Conservation (phyloP, 2,797 vertebrate species). For the Gobionotothen gibberifrons region DNA sequence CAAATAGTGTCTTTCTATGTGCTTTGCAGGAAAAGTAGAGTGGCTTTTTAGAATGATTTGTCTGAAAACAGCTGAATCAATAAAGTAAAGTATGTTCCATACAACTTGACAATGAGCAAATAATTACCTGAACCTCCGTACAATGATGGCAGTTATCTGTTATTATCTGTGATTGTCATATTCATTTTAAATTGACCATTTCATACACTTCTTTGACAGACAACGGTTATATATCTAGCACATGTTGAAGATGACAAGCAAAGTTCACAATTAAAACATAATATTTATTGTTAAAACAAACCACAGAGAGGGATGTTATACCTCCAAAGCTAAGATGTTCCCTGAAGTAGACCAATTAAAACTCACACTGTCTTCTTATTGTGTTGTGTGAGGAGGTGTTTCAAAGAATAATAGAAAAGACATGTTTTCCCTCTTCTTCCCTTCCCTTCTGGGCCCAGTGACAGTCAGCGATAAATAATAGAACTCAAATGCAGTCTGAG, state of each 20-base stretch:
- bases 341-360: constrained; percentile 44
- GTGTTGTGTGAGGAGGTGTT: constrained; percentile 29
- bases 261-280: not conserved
- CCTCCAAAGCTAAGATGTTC: not conserved
- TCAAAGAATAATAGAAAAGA: constrained; percentile 48
- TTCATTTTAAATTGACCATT: too few species aligned
- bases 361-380: not conserved
- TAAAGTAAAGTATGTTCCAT: not conserved
- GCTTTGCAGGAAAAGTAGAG: not conserved
- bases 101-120: not conserved
- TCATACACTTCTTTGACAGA: not conserved
- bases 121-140: not conserved
- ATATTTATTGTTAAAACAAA: constrained; percentile 4
- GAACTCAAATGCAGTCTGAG: constrained; percentile 56
- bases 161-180: not conserved
- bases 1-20: not conserved
- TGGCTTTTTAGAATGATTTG: not conserved
- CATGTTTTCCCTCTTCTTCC: constrained; percentile 43
- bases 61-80: not conserved
- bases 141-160: not conserved
- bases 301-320: not conserved
- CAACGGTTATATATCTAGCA: not conserved
- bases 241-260: not conserved
- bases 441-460: constrained; percentile 27
- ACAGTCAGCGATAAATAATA: constrained; percentile 70